phyloP scores from a whole-genome alignment of 1,140 invertebrate species.

The Mya arenaria region DNA sequence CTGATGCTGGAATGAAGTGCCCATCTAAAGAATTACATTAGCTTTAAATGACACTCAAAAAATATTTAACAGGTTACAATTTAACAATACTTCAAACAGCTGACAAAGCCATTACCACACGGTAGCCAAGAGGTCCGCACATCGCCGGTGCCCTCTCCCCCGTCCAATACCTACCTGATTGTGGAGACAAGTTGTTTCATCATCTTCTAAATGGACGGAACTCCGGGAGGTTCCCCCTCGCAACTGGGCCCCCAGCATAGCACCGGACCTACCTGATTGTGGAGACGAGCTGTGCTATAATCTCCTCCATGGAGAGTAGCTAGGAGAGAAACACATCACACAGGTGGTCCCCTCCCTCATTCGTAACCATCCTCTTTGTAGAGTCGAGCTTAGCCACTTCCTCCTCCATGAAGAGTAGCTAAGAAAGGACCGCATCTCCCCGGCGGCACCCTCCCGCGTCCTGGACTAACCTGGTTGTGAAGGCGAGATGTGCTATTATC shows the following conservation, averaged over 20 bases:
- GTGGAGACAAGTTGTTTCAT: neutral
- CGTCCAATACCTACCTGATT: neutral
- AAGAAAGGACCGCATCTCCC: slow-evolving; percentile 87
- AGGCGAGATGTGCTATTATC: slow-evolving; percentile 87
- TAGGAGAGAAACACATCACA: slow-evolving; percentile 88
- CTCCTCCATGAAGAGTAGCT: slow-evolving; percentile 88
- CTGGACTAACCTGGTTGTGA: slow-evolving; percentile 86
- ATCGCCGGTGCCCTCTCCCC: neutral
- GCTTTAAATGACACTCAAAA: too few species aligned
- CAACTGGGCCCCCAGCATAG: neutral
- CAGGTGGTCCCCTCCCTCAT: slow-evolving; percentile 83
- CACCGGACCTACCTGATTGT: slow-evolving; percentile 84
- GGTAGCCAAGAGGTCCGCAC: neutral
- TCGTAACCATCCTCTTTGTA: slow-evolving; percentile 85
- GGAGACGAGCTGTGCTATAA: slow-evolving; percentile 88
- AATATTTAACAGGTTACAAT: too few species aligned
- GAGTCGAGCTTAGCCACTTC: slow-evolving; percentile 88
- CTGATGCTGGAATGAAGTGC: too few species aligned
- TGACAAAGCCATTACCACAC: neutral
- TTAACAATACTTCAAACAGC: neutral
- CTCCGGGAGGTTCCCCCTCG: neutral
- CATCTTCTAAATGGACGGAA: neutral
- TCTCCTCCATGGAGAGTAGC: slow-evolving; percentile 87
- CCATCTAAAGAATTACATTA: too few species aligned
- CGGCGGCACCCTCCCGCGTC: slow-evolving; percentile 83